Conservation (phyloP, 2,888 invertebrate species). For the Zhuqinia jingwanae region DNA sequence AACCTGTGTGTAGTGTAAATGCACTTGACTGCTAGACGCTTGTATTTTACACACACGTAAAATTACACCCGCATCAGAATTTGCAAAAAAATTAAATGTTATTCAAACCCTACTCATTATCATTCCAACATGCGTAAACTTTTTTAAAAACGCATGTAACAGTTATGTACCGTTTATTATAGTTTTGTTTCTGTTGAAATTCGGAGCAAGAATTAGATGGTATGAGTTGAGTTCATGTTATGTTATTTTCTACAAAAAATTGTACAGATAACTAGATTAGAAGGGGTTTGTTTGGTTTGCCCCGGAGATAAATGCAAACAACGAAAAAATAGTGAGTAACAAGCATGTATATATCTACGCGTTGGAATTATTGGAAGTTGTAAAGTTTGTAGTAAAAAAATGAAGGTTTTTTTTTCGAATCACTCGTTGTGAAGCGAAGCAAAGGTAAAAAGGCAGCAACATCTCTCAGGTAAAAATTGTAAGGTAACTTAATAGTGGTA, state of each 20-base stretch:
- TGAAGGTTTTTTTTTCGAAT: slow-evolving; percentile 54
- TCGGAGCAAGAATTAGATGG: background rate
- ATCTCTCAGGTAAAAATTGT: slow-evolving; percentile 30
- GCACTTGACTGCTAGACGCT: background rate
- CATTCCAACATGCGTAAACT: slow-evolving; percentile 15
- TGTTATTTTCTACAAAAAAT: too few relatives aligned
- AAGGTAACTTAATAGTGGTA: slow-evolving; percentile 13
- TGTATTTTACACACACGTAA: slow-evolving; percentile 2
- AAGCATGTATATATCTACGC: too few relatives aligned
- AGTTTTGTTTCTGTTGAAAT: slow-evolving; percentile 33
- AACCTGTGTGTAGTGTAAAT: background rate
- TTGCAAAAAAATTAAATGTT: slow-evolving; percentile 45
- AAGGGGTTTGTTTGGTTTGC: slow-evolving; percentile 60
- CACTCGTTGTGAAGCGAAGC: slow-evolving; percentile 66
- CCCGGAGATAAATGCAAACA: slow-evolving; percentile 55
- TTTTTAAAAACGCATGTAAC: background rate
- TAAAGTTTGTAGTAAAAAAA: slow-evolving; percentile 29
- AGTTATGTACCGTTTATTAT: slow-evolving; percentile 17
- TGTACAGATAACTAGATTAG: too few relatives aligned
- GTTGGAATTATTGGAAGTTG: background rate
- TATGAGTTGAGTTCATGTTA: too few relatives aligned
- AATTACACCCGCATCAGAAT: slow-evolving; percentile 59
- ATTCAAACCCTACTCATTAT: too few relatives aligned
- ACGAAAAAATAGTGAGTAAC: too few relatives aligned
- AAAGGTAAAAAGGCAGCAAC: slow-evolving; percentile 35